These are phyloP conservation scores for Bathynomus jamesi DNA, from an alignment of 1,140 invertebrate genomes.

Conservation along the genomic window DNA sequence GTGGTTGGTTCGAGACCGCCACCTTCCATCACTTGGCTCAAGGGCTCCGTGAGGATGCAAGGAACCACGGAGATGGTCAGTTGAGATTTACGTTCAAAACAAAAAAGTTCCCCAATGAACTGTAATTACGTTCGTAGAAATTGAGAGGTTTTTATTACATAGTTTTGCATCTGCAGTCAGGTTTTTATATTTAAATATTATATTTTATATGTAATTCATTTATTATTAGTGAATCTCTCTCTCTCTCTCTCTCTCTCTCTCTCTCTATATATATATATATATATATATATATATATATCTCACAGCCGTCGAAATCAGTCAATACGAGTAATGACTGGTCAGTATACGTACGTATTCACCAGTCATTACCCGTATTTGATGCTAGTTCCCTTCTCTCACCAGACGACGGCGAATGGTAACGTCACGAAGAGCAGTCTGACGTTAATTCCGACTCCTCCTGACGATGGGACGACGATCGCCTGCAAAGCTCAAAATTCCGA, in stretches of 20 bases:
- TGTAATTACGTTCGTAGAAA: no score
- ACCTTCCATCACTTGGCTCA: constrained; percentile 79
- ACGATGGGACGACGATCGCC: constrained; percentile 71
- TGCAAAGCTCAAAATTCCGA: constrained; percentile 84
- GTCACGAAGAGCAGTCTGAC: constrained; percentile 72
- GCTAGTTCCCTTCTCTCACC: not conserved
- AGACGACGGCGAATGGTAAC: constrained; percentile 53
- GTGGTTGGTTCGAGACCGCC: constrained; percentile 73
- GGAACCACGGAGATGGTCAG: constrained; percentile 21
- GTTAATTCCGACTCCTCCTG: constrained; percentile 60
- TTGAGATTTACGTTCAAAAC: not conserved
- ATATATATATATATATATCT: constrained; percentile 4
- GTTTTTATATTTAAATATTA: no score
- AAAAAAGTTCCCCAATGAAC: not conserved
- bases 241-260: not conserved
- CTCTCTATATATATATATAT: not conserved
- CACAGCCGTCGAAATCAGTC: no score
- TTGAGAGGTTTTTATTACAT: no score
- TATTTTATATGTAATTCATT: no score
- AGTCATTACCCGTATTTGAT: not conserved
- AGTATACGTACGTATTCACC: not conserved
- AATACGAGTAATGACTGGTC: no score
- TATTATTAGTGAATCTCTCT: no score
- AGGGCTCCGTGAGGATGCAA: constrained; percentile 49
- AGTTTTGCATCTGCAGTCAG: no score